Evolutionary conservation across 92 coral and sea anemone genomes (phyloP).

Genomic region (Diadumene lineata): DNA sequence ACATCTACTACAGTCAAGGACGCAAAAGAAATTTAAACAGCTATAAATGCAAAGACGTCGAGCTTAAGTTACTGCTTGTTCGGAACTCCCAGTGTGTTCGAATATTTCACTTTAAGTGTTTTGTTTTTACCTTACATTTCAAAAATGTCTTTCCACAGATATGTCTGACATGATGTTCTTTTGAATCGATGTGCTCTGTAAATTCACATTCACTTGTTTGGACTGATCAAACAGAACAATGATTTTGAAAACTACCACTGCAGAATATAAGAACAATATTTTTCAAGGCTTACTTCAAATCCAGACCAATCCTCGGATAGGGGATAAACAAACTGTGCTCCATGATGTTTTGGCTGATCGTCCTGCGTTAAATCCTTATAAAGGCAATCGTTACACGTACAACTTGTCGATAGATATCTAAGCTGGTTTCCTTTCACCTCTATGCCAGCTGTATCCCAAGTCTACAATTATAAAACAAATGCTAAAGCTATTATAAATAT

Average conservation of each 20-base stretch:
- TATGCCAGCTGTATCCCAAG: background rate
- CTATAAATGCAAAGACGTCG: too few species aligned
- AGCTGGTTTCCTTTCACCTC: constrained; percentile 4
- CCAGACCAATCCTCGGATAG: constrained; percentile 27
- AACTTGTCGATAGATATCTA: background rate
- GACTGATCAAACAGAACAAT: background rate
- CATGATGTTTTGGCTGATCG: constrained; percentile 11
- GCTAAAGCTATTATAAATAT: too few species aligned
- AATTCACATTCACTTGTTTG: background rate
- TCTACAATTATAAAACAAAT: background rate
- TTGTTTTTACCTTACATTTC: too few species aligned
- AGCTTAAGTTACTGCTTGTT: too few species aligned
- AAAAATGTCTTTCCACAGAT: too few species aligned
- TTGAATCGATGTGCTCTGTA: too few species aligned
- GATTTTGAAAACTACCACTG: background rate
- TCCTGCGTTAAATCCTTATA: background rate
- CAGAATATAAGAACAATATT: background rate
- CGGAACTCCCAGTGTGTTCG: too few species aligned
- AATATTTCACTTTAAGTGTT: too few species aligned
- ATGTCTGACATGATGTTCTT: too few species aligned
- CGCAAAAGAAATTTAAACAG: too few species aligned
- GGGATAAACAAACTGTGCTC: constrained; percentile 23
- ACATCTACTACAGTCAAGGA: background rate
- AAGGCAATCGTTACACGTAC: background rate
- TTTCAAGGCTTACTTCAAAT: constrained; percentile 26